Conservation (phyloP, 2,797 vertebrate species). For the Pseudomugil gertrudae region DNA sequence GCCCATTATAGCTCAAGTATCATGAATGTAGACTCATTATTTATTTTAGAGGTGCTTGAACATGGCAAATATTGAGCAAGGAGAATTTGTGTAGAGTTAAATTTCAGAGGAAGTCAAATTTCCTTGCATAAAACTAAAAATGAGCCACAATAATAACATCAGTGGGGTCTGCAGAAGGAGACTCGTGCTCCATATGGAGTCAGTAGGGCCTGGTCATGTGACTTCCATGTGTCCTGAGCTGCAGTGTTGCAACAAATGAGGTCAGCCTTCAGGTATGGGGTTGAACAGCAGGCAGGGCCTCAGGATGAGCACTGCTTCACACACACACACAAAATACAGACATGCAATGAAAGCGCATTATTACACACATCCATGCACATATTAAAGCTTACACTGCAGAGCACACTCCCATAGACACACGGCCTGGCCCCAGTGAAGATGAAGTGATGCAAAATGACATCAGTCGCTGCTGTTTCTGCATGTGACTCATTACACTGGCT, state of each 20-base stretch:
- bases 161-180: conserved; percentile 37
- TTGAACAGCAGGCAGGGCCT: conserved; percentile 68
- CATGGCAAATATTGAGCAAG: too few relatives aligned
- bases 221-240: conserved; percentile 64
- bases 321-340: conserved; percentile 20
- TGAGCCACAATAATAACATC: conserved; percentile 43
- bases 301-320: conserved; percentile 32
- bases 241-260: conserved; percentile 68
- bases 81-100: neutral
- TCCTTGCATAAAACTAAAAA: conserved; percentile 4
- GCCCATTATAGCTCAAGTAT: too few relatives aligned
- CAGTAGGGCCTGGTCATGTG: conserved; percentile 60
- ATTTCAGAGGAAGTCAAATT: conserved; percentile 11
- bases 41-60: too few relatives aligned
- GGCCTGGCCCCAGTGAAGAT: conserved; percentile 39
- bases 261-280: conserved; percentile 73
- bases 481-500: conserved; percentile 60
- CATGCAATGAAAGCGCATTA: conserved; percentile 15
- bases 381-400: conserved; percentile 6
- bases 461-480: conserved; percentile 47
- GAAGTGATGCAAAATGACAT: conserved; percentile 68
- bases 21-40: too few relatives aligned
- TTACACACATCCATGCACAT: conserved; percentile 19
- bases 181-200: conserved; percentile 54
- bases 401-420: neutral